These are phyloP conservation scores for Fulmarus glacialis DNA, from an alignment of 2,113 vertebrate species.

Conservation along the genomic window DNA sequence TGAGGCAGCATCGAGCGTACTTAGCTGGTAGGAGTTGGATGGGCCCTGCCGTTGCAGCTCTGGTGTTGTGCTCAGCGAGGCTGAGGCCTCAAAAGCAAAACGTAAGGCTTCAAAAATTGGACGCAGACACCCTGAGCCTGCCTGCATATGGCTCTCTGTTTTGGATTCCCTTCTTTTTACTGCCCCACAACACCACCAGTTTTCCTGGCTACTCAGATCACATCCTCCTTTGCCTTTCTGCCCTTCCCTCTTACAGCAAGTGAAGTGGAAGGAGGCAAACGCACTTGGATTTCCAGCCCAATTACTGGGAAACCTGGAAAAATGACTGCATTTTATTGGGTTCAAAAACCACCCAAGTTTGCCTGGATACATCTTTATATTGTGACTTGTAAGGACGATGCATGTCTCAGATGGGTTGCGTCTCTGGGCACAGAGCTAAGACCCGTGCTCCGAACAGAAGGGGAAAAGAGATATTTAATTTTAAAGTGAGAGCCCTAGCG, in stretches of 20 bases:
- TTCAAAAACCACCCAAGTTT: not conserved
- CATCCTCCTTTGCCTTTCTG: not conserved
- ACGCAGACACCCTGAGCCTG: not conserved
- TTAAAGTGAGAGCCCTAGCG: not conserved
- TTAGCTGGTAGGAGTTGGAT: not conserved
- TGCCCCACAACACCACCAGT: rapidly evolving
- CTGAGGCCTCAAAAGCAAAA: not conserved
- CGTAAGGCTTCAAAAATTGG: rapidly evolving
- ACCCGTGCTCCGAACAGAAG: rapidly evolving
- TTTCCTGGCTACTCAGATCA: not conserved
- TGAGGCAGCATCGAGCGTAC: rapidly evolving
- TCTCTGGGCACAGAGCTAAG: not conserved
- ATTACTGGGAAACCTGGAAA: not conserved
- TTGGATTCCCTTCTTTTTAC: not conserved
- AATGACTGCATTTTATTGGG: not conserved
- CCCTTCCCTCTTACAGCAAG: not conserved
- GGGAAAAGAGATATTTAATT: not conserved
- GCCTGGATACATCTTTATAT: not conserved
- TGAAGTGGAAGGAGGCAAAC: not conserved
- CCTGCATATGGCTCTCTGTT: rapidly evolving
- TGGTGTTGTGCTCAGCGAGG: rapidly evolving
- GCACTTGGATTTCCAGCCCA: not conserved
- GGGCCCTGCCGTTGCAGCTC: not conserved
- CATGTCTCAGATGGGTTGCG: rapidly evolving
- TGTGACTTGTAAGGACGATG: rapidly evolving